Conservation (phyloP, 2,888 invertebrate species). For the Conomelus anceps region DNA sequence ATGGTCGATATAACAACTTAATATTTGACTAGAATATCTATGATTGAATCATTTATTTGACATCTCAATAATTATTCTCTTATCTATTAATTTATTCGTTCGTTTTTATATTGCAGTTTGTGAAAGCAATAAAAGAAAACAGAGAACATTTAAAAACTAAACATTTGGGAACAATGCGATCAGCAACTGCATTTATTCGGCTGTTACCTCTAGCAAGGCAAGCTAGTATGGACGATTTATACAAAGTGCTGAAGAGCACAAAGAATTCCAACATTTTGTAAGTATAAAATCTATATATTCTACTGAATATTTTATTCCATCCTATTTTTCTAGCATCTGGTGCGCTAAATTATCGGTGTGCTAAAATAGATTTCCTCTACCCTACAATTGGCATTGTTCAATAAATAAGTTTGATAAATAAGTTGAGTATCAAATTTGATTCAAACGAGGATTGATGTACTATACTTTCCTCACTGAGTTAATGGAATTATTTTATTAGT, state of each 20-base stretch:
- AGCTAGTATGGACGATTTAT: constrained; percentile 53
- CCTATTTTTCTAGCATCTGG: background rate
- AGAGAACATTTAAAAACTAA: constrained; percentile 49
- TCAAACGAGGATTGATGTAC: no score
- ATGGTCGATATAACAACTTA: no score
- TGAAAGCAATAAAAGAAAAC: constrained; percentile 48
- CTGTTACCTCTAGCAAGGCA: constrained; percentile 55
- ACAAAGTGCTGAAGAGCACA: constrained; percentile 49
- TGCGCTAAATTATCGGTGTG: no score
- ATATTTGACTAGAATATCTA: no score
- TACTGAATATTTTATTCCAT: background rate
- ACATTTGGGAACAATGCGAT: constrained; percentile 54
- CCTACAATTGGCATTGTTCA: no score
- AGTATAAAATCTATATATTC: constrained; percentile 35
- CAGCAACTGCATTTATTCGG: constrained; percentile 58
- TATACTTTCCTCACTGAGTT: no score
- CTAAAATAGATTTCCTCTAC: no score
- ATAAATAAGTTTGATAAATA: no score
- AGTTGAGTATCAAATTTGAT: no score
- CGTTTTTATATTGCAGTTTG: constrained; percentile 44
- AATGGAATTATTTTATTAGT: no score
- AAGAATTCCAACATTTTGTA: constrained; percentile 52
- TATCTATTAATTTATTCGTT: background rate
- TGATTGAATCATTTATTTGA: no score
- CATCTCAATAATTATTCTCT: no score